A percentile compares a stretch with the other conserved stretches of the same genome.
Evolutionary conservation across 2,797 vertebrate species (phyloP).

Genomic region (Malacoctenus gilli): DNA sequence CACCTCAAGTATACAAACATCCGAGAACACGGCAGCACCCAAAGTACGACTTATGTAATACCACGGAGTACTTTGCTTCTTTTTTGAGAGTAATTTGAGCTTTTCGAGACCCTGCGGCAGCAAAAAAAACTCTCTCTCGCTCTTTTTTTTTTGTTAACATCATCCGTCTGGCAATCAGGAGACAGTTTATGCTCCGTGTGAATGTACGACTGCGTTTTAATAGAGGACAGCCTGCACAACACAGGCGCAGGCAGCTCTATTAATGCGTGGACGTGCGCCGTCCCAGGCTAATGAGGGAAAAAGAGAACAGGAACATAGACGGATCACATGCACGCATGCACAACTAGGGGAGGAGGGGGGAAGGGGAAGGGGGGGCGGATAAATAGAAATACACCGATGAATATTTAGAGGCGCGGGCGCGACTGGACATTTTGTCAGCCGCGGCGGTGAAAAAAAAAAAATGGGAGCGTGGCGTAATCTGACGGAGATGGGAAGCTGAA

Average conservation of each 20-base stretch:
- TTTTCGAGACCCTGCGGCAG: neutral
- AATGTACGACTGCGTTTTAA: conserved; percentile 12
- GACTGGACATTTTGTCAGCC: no score
- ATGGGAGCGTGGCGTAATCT: no score
- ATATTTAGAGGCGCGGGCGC: conserved; percentile 33
- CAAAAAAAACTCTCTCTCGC: no score
- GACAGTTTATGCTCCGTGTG: conserved; percentile 7
- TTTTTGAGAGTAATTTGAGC: neutral
- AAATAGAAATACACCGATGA: neutral
- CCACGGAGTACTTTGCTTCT: neutral
- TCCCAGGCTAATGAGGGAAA: conserved; percentile 15
- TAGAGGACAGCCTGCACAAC: conserved; percentile 26
- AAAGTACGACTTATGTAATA: conserved; percentile 13
- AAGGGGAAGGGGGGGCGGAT: no score
- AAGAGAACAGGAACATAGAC: conserved; percentile 58
- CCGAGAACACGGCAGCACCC: neutral
- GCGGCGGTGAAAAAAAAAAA: no score
- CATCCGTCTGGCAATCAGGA: no score
- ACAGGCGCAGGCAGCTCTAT: conserved; percentile 20
- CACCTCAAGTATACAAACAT: neutral
- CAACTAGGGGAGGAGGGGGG: no score
- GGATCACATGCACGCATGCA: conserved; percentile 39
- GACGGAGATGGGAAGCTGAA: no score
- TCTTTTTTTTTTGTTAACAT: no score
- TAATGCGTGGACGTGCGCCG: conserved; percentile 37